Percentiles rank a stretch among this genome's conserved stretches.
Evolutionary conservation across 2,113 vertebrate species (phyloP).

Genomic region (Eidolon helvum): DNA sequence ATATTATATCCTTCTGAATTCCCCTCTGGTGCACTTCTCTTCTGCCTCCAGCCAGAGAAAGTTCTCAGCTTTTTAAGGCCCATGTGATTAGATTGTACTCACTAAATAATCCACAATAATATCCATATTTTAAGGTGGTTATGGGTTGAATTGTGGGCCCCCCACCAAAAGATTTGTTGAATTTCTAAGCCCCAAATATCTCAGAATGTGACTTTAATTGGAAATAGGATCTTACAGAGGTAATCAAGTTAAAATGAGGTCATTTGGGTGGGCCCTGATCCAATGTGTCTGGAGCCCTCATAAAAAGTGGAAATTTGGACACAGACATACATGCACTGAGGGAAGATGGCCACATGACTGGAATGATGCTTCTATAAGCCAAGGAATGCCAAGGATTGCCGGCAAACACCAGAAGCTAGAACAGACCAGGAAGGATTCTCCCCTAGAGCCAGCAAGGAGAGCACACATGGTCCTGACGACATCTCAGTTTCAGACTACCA

Average conservation of each 20-base stretch:
- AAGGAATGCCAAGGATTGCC: not conserved
- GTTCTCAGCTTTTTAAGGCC: not conserved
- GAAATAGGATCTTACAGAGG: not conserved
- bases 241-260: slow-evolving; percentile 5
- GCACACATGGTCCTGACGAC: fast-evolving
- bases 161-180: not conserved
- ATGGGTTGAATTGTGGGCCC: not conserved
- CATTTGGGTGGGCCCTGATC: not conserved
- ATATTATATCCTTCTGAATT: not conserved
- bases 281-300: not conserved
- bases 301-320: not conserved
- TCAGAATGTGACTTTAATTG: not conserved
- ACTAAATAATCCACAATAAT: not conserved
- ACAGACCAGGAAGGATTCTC: not conserved
- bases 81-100: not conserved
- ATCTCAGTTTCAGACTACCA: not conserved
- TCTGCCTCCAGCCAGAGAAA: not conserved
- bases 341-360: not conserved
- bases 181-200: not conserved
- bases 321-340: not conserved
- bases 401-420: not conserved
- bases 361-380: not conserved
- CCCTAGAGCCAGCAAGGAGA: not conserved
- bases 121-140: not conserved
- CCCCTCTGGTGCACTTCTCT: not conserved